Percentiles rank a stretch among this genome's conserved stretches.
phyloP scores from a whole-genome alignment of 2,113 vertebrate genomes.

The mouse (Mus musculus) region DNA sequence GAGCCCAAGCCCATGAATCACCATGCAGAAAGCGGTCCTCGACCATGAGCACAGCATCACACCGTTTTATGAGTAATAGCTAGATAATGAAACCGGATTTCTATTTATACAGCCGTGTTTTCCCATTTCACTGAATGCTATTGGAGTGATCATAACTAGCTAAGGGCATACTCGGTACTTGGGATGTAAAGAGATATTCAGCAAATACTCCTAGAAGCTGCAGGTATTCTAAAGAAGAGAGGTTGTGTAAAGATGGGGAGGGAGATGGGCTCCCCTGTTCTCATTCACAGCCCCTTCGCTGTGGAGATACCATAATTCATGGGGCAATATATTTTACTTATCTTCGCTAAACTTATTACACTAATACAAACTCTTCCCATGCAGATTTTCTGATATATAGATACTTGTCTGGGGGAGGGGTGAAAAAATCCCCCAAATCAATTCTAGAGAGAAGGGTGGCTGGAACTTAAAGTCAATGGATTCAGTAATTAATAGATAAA shows the following conservation, averaged over 20 bases:
- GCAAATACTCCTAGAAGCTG: background rate
- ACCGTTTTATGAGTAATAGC: background rate
- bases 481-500: background rate
- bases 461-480: slow-evolving; percentile 28
- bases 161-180: no score
- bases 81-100: background rate
- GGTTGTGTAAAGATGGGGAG: background rate
- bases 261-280: background rate
- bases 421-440: background rate
- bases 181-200: background rate
- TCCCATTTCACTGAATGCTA: background rate
- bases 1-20: background rate
- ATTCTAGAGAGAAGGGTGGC: background rate
- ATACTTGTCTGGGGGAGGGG: background rate
- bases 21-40: background rate
- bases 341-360: slow-evolving; percentile 49
- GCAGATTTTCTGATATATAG: slow-evolving; percentile 41
- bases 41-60: background rate
- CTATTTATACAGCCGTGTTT: background rate
- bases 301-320: background rate
- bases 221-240: background rate
- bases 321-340: background rate
- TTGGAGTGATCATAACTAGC: background rate
- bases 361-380: slow-evolving; percentile 33
- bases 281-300: background rate